A percentile compares a stretch with the other conserved stretches of the same genome.
These are phyloP conservation scores for Nixonia krombeini DNA, from an alignment of 1,140 invertebrate genomes.

Conservation along the genomic window DNA sequence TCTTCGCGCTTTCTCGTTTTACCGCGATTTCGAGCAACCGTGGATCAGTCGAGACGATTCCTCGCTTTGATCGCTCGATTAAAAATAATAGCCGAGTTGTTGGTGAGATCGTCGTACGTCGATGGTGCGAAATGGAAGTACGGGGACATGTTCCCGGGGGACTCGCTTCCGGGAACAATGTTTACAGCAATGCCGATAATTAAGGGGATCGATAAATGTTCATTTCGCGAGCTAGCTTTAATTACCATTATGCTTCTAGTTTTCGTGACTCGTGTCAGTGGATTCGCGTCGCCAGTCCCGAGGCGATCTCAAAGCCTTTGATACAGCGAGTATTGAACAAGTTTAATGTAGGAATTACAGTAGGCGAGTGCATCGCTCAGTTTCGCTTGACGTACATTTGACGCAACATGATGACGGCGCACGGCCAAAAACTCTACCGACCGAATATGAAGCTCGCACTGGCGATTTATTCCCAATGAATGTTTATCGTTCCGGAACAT, in stretches of 20 bases:
- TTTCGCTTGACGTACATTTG: slow-evolving; percentile 35
- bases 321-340: slow-evolving; percentile 41
- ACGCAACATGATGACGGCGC: slow-evolving; percentile 19
- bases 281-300: slow-evolving; percentile 29
- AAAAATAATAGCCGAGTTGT: too few species aligned
- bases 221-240: slow-evolving; percentile 22
- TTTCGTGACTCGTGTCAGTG: slow-evolving; percentile 30
- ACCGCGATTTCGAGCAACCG: background rate
- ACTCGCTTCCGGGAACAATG: too few species aligned
- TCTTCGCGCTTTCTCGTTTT: background rate
- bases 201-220: slow-evolving; percentile 31
- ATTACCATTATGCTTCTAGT: slow-evolving; percentile 45
- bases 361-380: slow-evolving; percentile 23
- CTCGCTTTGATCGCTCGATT: too few species aligned
- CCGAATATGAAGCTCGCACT: background rate
- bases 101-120: too few species aligned
- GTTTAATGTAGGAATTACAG: slow-evolving; percentile 32
- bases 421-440: background rate
- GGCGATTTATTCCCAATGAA: background rate
- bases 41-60: too few species aligned
- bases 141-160: too few species aligned
- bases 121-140: too few species aligned
- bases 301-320: slow-evolving; percentile 36
- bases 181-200: slow-evolving; percentile 8
- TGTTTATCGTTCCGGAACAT: background rate